Conservation (phyloP, 2,113 vertebrate species). For the Cyrtonyx montezumae region DNA sequence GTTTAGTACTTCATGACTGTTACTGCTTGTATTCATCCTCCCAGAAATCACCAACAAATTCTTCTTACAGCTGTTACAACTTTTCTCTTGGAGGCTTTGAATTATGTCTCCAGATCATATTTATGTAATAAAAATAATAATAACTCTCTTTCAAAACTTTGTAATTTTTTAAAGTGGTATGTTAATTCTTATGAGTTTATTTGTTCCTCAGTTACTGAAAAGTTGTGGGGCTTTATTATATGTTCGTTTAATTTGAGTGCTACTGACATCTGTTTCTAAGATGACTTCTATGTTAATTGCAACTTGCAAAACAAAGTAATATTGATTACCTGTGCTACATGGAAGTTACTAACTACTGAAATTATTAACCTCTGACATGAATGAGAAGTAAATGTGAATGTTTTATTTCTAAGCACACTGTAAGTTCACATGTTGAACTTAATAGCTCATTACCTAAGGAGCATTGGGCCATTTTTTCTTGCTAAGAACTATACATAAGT, state of each 20-base stretch:
- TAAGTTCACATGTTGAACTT: conserved; percentile 34
- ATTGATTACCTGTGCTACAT: conserved; percentile 2
- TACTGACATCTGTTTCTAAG: not conserved
- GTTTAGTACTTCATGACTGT: not conserved
- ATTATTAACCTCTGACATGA: conserved; percentile 25
- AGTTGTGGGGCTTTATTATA: not conserved
- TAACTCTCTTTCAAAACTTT: not conserved
- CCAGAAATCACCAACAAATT: not conserved
- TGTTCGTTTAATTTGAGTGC: not conserved
- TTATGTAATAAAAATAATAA: not conserved
- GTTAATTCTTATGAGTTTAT: not conserved
- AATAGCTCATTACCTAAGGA: conserved; percentile 41
- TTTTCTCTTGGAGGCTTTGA: not conserved
- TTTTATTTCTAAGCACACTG: conserved; percentile 6
- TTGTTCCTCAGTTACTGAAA: not conserved
- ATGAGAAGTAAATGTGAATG: conserved; percentile 24
- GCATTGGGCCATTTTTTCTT: not conserved
- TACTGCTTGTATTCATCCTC: not conserved
- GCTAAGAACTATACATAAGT: conserved; percentile 17
- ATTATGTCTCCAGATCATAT: not conserved
- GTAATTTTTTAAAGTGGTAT: not conserved
- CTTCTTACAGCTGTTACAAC: not conserved
- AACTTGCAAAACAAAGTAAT: not conserved
- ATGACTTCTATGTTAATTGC: not conserved
- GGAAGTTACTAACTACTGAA: conserved; percentile 11